Conservation (phyloP, 1,140 invertebrate species). For the Dendroctonus ponderosae region DNA sequence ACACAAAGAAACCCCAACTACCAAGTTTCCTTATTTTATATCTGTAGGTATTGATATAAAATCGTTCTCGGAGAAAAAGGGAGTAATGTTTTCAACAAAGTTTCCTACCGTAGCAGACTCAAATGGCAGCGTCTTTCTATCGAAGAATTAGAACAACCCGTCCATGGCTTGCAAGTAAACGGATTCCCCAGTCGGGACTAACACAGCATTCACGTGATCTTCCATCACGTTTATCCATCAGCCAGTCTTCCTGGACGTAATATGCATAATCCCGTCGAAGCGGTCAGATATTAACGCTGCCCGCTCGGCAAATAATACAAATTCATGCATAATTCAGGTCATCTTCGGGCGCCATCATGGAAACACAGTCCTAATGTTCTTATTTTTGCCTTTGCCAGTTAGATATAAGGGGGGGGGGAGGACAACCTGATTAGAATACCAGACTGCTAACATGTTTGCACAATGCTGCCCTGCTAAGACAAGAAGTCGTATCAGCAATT, state of each 20-base stretch:
- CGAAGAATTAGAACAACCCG: neutral
- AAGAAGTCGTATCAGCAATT: too few relatives aligned
- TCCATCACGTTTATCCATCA: constrained; percentile 39
- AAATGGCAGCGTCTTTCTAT: neutral
- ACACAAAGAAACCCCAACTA: too few relatives aligned
- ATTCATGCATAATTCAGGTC: constrained; percentile 39
- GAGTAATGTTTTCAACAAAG: too few relatives aligned
- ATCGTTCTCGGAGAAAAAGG: too few relatives aligned
- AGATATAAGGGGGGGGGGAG: neutral
- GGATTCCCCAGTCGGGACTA: constrained; percentile 7
- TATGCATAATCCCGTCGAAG: constrained; percentile 33
- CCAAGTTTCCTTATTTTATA: too few relatives aligned
- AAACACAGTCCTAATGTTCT: constrained; percentile 23
- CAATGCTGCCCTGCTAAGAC: too few relatives aligned
- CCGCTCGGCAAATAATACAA: constrained; percentile 31
- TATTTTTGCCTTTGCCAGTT: constrained; percentile 11
- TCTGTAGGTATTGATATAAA: too few relatives aligned
- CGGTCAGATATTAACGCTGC: constrained; percentile 27
- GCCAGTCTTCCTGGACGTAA: constrained; percentile 34
- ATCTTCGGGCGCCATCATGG: constrained; percentile 27
- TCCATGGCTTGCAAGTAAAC: constrained; percentile 3
- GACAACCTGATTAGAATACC: constrained; percentile 2
- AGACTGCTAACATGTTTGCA: neutral
- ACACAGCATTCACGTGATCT: constrained; percentile 35
- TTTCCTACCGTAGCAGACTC: too few relatives aligned